Evolutionary conservation across 2,888 invertebrate genomes (phyloP).

Genomic region (Rotaria macrura): DNA sequence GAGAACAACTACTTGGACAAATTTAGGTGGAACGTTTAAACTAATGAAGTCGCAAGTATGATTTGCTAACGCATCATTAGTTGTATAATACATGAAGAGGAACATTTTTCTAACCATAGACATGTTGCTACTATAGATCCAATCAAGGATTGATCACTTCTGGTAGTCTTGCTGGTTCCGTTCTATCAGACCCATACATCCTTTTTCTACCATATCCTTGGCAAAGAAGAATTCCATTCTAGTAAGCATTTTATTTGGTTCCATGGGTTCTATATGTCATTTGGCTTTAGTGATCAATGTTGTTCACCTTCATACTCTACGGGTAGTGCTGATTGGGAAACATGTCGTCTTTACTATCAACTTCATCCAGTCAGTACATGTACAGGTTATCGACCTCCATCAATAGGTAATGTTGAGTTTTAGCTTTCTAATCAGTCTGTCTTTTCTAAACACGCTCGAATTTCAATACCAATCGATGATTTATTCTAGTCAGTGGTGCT

Average conservation of each 20-base stretch:
- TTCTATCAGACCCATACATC: not conserved
- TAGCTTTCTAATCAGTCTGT: too few relatives aligned
- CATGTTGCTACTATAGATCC: not conserved
- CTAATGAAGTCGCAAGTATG: not conserved
- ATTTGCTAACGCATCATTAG: not conserved
- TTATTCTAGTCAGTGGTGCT: not conserved
- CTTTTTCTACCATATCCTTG: not conserved
- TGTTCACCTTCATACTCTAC: not conserved
- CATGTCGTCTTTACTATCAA: not conserved
- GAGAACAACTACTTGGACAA: too few relatives aligned
- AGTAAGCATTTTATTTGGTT: not conserved
- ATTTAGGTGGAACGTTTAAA: not conserved
- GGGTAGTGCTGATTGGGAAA: not conserved
- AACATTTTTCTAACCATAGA: not conserved
- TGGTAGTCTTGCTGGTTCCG: not conserved
- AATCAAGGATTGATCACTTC: not conserved
- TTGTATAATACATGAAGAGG: not conserved
- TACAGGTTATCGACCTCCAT: not conserved
- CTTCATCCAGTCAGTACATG: not conserved
- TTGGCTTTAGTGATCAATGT: not conserved
- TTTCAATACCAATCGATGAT: not conserved
- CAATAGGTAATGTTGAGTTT: not conserved
- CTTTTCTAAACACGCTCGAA: not conserved
- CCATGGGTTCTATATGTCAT: not conserved
- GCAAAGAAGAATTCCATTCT: not conserved